Evolutionary conservation across 1,140 invertebrate genomes (phyloP).

Genomic region (Gonatopus flavifemur): DNA sequence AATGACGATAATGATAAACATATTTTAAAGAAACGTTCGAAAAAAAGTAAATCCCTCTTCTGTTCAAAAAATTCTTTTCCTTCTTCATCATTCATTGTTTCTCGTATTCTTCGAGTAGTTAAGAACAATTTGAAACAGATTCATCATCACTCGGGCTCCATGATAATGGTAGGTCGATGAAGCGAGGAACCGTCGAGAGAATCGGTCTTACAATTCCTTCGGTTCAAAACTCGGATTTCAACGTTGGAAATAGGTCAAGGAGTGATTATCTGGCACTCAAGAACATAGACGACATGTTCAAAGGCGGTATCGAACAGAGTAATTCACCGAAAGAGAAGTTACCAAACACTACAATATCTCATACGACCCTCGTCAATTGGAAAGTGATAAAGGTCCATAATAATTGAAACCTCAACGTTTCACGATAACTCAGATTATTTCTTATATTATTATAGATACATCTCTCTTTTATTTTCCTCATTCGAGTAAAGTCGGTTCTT

Average conservation of each 20-base stretch:
- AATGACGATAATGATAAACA: too few species aligned
- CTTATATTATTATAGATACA: constrained; percentile 15
- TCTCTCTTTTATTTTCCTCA: constrained; percentile 13
- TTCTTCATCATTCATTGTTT: too few species aligned
- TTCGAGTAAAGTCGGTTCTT: too few species aligned
- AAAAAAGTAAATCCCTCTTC: too few species aligned
- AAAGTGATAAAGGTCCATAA: constrained; percentile 12
- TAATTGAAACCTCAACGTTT: constrained; percentile 7
- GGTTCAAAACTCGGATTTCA: too few species aligned
- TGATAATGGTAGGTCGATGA: not conserved
- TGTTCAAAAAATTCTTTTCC: too few species aligned
- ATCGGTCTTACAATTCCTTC: too few species aligned
- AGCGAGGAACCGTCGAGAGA: not conserved
- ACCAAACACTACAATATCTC: constrained; percentile 1
- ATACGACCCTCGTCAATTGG: constrained; percentile 16
- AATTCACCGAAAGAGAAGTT: constrained; percentile 22
- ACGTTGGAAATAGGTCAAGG: constrained; percentile 22
- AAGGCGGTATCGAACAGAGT: constrained; percentile 35
- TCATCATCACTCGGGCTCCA: fast-evolving
- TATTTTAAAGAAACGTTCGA: too few species aligned
- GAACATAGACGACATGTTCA: constrained; percentile 39
- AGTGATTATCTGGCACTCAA: constrained; percentile 39
- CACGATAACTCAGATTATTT: too few species aligned
- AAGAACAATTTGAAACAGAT: too few species aligned
- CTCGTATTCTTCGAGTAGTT: too few species aligned